Evolutionary conservation across 1,140 invertebrate species (phyloP).

Genomic region (Cecropterus lyciades): DNA sequence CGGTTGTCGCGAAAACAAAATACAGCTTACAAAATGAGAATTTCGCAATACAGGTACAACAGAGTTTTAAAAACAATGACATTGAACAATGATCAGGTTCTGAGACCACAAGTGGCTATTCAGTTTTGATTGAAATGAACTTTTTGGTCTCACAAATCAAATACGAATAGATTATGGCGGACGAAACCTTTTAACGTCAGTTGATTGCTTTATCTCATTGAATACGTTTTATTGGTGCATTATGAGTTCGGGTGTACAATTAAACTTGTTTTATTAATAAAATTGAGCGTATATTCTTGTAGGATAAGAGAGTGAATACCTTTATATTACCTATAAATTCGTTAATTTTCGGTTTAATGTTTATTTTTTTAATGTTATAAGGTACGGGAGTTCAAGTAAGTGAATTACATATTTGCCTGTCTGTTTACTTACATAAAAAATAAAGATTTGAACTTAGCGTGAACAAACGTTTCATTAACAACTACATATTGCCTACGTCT

Average conservation of each 20-base stretch:
- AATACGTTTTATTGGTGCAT: constrained; percentile 18
- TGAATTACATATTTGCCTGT: no score
- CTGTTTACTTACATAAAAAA: no score
- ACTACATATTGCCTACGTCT: no score
- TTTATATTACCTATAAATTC: no score
- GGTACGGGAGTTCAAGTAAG: no score
- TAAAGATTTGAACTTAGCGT: no score
- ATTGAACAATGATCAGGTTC: constrained; percentile 53
- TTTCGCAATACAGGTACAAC: constrained; percentile 42
- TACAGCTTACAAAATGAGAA: constrained; percentile 66
- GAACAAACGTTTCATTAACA: no score
- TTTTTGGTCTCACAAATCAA: constrained; percentile 15
- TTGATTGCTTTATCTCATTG: constrained; percentile 18
- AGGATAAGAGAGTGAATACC: no score
- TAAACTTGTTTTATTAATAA: background rate
- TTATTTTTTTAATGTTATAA: no score
- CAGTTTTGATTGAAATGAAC: constrained; percentile 38
- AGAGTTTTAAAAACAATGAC: no score
- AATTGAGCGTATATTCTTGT: background rate
- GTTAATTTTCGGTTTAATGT: no score
- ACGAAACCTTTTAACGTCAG: constrained; percentile 24
- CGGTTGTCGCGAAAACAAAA: constrained; percentile 81
- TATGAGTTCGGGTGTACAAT: constrained; percentile 4
- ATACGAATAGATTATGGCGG: constrained; percentile 17
- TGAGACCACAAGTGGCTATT: constrained; percentile 46